A percentile compares a stretch with the other conserved stretches of the same genome.
These are phyloP conservation scores for Gambusia holbrooki DNA, from an alignment of 2,113 vertebrate genomes.

Conservation along the genomic window DNA sequence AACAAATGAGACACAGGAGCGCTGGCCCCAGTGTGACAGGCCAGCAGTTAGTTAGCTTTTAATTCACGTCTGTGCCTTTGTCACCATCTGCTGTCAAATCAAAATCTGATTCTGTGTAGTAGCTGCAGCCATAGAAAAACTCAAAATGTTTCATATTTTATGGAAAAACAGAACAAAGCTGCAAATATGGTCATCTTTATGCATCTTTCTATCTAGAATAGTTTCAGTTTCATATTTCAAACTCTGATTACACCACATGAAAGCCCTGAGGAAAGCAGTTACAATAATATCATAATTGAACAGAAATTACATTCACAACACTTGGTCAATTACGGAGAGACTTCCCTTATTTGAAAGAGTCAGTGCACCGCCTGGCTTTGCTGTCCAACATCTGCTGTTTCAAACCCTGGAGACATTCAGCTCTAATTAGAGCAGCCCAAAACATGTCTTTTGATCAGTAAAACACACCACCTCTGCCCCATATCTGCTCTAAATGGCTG, in stretches of 20 bases:
- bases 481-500: not conserved
- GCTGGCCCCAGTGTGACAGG: conserved; percentile 64
- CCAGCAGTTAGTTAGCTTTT: conserved; percentile 66
- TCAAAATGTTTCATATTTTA: not conserved
- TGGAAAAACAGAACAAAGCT: not conserved
- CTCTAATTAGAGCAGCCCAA: conserved; percentile 60
- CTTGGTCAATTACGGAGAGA: conserved; percentile 48
- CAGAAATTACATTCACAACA: conserved; percentile 66
- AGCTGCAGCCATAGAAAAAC: not conserved
- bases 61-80: conserved; percentile 54
- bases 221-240: conserved; percentile 46
- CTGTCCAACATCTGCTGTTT: conserved; percentile 69
- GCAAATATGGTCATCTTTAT: not conserved
- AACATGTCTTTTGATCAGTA: conserved; percentile 64
- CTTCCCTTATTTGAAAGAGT: conserved; percentile 51
- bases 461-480: conserved; percentile 23
- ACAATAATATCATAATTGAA: conserved; percentile 59
- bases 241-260: conserved; percentile 20
- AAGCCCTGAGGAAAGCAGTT: conserved; percentile 50
- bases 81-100: conserved; percentile 47
- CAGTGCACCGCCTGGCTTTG: conserved; percentile 53
- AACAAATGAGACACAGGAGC: conserved; percentile 73
- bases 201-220: conserved; percentile 17
- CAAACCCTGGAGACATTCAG: conserved; percentile 68
- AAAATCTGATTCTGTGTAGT: conserved; percentile 11